These are phyloP conservation scores for Brachyistius frenatus DNA, from an alignment of 2,113 vertebrate genomes.

Conservation along the genomic window DNA sequence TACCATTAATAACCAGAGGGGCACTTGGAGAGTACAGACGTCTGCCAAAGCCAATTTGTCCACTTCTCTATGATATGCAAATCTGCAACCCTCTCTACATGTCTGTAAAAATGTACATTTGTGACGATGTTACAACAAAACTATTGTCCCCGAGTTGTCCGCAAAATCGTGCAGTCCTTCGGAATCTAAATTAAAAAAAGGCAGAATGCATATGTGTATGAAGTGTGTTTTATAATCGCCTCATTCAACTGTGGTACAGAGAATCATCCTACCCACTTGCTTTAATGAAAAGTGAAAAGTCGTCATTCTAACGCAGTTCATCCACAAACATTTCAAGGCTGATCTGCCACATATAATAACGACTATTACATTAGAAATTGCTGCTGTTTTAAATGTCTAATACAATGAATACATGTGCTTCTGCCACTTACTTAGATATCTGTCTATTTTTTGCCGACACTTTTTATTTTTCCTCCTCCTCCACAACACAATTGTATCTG, in stretches of 20 bases:
- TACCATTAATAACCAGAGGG: no score
- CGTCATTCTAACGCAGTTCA: not conserved
- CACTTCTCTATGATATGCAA: no score
- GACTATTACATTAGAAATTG: not conserved
- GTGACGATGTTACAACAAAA: no score
- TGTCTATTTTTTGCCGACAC: not conserved
- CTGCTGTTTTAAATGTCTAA: not conserved
- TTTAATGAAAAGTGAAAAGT: not conserved
- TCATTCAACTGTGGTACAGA: slow-evolving; percentile 11
- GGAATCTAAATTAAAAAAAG: not conserved
- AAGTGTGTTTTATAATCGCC: slow-evolving; percentile 12
- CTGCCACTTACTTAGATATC: not conserved
- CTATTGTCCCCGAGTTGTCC: not conserved
- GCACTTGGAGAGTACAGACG: no score
- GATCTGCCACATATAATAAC: not conserved
- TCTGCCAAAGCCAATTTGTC: no score
- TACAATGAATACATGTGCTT: not conserved
- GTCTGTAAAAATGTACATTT: no score
- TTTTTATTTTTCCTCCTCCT: not conserved
- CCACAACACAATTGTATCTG: not conserved
- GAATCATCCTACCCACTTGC: not conserved
- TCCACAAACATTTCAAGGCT: slow-evolving; percentile 1
- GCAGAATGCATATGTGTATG: not conserved
- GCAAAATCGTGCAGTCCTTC: no score
- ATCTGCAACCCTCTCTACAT: no score